phyloP scores from a whole-genome alignment of 1,140 invertebrate genomes.

The Triops longicaudatus region DNA sequence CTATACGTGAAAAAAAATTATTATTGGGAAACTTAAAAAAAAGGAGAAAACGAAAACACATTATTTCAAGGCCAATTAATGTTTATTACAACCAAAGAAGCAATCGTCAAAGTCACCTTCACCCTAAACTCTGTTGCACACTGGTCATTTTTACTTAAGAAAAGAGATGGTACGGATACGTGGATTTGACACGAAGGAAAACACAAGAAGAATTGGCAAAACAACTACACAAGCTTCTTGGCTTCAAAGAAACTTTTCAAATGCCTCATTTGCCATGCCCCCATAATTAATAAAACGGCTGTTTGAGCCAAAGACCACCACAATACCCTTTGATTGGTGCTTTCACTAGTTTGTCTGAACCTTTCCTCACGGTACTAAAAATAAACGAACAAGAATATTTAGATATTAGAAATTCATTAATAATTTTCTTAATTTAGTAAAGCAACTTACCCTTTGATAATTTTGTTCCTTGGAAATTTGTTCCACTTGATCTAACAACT shows the following conservation, averaged over 20 bases:
- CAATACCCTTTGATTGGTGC: conserved; percentile 90
- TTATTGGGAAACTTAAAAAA: too few species aligned
- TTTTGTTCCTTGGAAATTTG: conserved; percentile 99
- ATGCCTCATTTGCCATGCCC: conserved; percentile 98
- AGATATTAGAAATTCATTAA: background rate
- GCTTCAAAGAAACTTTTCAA: conserved; percentile 99
- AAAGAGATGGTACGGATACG: background rate
- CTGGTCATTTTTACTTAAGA: conserved; percentile 18
- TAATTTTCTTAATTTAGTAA: background rate
- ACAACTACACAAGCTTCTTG: conserved; percentile 89
- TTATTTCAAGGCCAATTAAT: background rate
- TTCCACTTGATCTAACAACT: conserved; percentile 94
- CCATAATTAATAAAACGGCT: conserved; percentile 78
- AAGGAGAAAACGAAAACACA: background rate
- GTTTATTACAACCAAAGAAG: conserved; percentile 5
- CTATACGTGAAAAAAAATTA: too few species aligned
- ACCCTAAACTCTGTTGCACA: background rate
- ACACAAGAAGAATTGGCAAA: background rate
- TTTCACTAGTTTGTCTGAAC: conserved; percentile 94
- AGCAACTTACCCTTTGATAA: conserved; percentile 82
- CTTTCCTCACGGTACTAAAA: conserved; percentile 93
- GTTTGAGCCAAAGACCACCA: conserved; percentile 98
- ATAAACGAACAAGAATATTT: conserved; percentile 27
- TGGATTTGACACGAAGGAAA: background rate
- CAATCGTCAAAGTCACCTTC: conserved; percentile 17